Percentiles rank a stretch among this genome's conserved stretches.
Evolutionary conservation across 2,113 vertebrate species (phyloP).

Genomic region (Bufo gargarizans): DNA sequence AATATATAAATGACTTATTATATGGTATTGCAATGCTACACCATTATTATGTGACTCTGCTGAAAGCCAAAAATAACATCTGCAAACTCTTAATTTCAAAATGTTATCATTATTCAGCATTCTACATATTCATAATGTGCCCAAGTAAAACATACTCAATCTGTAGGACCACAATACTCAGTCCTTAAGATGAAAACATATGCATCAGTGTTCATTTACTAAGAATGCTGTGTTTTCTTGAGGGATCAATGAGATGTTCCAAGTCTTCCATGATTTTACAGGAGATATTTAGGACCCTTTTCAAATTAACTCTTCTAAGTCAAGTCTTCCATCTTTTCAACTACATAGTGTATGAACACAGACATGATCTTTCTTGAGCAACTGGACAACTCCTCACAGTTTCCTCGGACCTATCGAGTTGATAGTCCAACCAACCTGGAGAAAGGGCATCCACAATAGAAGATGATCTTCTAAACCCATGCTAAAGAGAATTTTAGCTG

Average conservation of each 20-base stretch:
- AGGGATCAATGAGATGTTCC: not conserved
- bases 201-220: not conserved
- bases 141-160: not conserved
- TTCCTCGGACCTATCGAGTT: not conserved
- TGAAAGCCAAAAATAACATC: conserved; percentile 42
- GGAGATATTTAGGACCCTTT: not conserved
- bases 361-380: not conserved
- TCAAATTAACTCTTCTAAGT: not conserved
- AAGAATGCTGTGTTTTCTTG: not conserved
- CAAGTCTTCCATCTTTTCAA: not conserved
- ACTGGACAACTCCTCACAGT: not conserved
- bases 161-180: not conserved
- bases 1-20: conserved; percentile 28
- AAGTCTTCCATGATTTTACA: not conserved
- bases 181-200: not conserved
- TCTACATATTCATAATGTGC: conserved; percentile 9
- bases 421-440: not conserved
- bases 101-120: conserved; percentile 44
- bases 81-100: conserved; percentile 45
- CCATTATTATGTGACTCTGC: conserved; percentile 19
- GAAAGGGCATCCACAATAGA: not conserved
- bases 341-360: not conserved
- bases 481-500: not conserved
- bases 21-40: not conserved
- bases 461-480: not conserved